Percentiles rank a stretch among this genome's conserved stretches.
Conservation (phyloP, 2,888 invertebrate genomes). For the Ophion slaviceki region DNA sequence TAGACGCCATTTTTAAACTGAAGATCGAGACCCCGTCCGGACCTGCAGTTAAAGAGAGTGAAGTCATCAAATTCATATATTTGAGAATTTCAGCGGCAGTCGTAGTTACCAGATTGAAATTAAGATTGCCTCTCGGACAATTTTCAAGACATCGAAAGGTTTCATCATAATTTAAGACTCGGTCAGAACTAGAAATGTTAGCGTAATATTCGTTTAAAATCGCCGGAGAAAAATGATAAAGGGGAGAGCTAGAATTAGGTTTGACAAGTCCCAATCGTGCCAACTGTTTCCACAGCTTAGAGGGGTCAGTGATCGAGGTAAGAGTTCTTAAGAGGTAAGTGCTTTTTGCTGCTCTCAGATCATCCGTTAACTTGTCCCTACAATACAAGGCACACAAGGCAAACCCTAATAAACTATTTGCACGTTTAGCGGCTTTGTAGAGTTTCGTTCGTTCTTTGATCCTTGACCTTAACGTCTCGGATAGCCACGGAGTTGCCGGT, state of each 20-base stretch:
- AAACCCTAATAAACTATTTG: not conserved
- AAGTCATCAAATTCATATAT: not conserved
- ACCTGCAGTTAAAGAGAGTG: not conserved
- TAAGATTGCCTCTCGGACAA: not conserved
- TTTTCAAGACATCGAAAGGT: no score
- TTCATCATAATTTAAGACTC: not conserved
- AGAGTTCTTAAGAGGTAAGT: not conserved
- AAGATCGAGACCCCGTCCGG: not conserved
- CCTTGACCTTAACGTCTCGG: not conserved
- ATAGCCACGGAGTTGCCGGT: not conserved
- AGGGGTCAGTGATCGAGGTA: not conserved
- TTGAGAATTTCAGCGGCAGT: not conserved
- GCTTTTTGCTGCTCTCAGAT: not conserved
- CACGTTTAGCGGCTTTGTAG: slow-evolving; percentile 1
- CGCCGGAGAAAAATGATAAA: not conserved
- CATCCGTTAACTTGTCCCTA: not conserved
- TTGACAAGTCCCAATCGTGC: not conserved
- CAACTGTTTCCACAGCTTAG: not conserved
- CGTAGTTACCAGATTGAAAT: not conserved
- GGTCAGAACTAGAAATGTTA: not conserved
- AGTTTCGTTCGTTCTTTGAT: not conserved
- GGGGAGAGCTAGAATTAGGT: not conserved
- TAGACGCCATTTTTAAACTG: not conserved
- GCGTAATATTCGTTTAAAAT: not conserved
- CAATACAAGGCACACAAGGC: not conserved